phyloP scores from a whole-genome alignment of 2,888 invertebrate species.

The Acronicta leporina region DNA sequence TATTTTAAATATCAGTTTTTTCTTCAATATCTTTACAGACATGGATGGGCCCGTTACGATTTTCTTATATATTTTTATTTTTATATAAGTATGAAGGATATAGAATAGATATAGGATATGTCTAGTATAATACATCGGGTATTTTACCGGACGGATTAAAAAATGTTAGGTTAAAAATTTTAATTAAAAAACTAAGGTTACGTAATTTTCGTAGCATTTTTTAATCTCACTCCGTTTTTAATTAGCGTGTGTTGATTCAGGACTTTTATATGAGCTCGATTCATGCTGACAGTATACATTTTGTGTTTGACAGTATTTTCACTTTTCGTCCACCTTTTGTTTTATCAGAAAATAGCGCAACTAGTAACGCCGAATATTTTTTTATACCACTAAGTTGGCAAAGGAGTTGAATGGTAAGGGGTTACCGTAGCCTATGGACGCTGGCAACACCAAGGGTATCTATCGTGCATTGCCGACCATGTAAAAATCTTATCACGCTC shows the following conservation, averaged over 20 bases:
- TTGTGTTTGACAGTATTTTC: background rate
- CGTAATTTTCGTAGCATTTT: background rate
- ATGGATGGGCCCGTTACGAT: too few relatives aligned
- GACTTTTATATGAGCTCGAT: background rate
- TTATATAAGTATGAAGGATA: too few relatives aligned
- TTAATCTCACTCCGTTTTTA: slow-evolving; percentile 1
- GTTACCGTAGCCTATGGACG: too few relatives aligned
- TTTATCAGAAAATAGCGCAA: background rate
- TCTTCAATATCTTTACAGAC: too few relatives aligned
- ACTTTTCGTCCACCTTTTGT: background rate
- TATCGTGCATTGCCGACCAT: too few relatives aligned
- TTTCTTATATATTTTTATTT: too few relatives aligned
- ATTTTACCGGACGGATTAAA: background rate
- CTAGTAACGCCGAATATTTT: too few relatives aligned
- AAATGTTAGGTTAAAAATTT: slow-evolving; percentile 11
- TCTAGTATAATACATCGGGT: background rate
- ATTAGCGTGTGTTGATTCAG: slow-evolving; percentile 3
- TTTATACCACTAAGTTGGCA: too few relatives aligned
- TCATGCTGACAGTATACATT: background rate
- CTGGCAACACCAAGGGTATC: too few relatives aligned
- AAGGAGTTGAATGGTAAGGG: too few relatives aligned
- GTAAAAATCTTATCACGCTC: too few relatives aligned
- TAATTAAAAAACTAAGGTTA: slow-evolving; percentile 26
- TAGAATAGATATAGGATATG: background rate
- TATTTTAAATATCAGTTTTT: too few relatives aligned